Evolutionary conservation across 2,888 invertebrate species (phyloP), one percentile per base, ranked within the genome.

Genomic region (Pandemis corylana): DNA sequence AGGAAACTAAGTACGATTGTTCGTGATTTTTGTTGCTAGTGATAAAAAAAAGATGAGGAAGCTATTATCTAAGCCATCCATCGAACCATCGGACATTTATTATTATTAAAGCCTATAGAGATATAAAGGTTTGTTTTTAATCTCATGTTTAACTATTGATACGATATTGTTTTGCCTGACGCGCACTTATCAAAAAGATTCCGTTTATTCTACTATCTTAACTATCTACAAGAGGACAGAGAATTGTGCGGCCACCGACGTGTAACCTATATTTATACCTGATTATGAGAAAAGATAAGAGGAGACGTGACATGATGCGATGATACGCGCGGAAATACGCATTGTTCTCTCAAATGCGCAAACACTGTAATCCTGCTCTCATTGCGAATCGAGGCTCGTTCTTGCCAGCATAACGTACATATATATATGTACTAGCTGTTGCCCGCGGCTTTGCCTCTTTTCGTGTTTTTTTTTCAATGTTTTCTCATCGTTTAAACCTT

Each of bases 221-320:
- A 44, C 13, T 28, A 59, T 59, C 28, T 59, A 59, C 12, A 59
- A 28, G 28, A 59, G 28, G 10, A 59, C 59, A 59, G n/a, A 67
- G 46, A 36, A 67, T 20, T 20, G 56, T 36, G 7, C 20, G 13
- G 12, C 15, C 67, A 67, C 49, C 13, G 59, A 59, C 59, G 28
- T 12, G 28, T 59, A 59, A 59, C 59, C 59, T 28, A 59, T 59
- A 59, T 59, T 59, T 59, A 42, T 64, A 42, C n/a, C 42, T 15
- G 64, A 64, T 46, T 64, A 42, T 15, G 46, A 42, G 42, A 20
- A 28, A 28, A 59, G 59, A 56, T 56, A 56, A 56, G 20, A 56
- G 9, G 56, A 28, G 7, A 5, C 28, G 10, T 28, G 59, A 59
- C 59, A 28, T 59, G 56, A 56, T n/a, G 7, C 6, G 9, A 56